These are phyloP conservation scores for Apus apus DNA, from an alignment of 2,113 vertebrate genomes.

Conservation along the genomic window DNA sequence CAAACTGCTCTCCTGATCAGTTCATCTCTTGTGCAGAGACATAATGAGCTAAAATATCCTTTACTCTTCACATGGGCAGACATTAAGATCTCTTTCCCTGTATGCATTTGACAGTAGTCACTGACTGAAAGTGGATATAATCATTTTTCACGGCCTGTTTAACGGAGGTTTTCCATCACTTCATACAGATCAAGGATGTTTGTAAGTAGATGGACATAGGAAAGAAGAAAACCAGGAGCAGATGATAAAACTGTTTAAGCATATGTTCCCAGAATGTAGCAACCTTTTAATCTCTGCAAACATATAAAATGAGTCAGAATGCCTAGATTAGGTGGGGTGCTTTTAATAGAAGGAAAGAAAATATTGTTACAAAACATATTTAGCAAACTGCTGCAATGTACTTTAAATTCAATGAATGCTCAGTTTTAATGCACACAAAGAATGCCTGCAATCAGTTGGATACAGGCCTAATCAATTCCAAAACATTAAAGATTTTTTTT, in stretches of 20 bases:
- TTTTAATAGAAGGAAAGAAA: background rate
- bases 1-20: background rate
- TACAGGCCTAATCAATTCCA: conserved; percentile 8
- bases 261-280: background rate
- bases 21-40: background rate
- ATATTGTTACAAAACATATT: conserved; percentile 17
- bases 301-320: background rate
- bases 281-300: conserved; percentile 20
- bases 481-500: background rate
- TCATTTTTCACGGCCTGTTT: background rate
- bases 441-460: conserved; percentile 6
- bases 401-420: background rate
- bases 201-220: background rate
- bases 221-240: background rate
- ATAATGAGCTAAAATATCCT: background rate
- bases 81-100: background rate
- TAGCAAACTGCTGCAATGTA: background rate
- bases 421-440: conserved; percentile 17
- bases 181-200: background rate
- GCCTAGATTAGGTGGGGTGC: background rate
- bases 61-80: background rate
- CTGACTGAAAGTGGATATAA: background rate
- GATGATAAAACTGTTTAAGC: background rate
- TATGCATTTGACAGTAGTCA: background rate
- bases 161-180: background rate